Base-by-base conservation (phyloP, 2,888 invertebrate genomes). In the Globia sparganii region DNA sequence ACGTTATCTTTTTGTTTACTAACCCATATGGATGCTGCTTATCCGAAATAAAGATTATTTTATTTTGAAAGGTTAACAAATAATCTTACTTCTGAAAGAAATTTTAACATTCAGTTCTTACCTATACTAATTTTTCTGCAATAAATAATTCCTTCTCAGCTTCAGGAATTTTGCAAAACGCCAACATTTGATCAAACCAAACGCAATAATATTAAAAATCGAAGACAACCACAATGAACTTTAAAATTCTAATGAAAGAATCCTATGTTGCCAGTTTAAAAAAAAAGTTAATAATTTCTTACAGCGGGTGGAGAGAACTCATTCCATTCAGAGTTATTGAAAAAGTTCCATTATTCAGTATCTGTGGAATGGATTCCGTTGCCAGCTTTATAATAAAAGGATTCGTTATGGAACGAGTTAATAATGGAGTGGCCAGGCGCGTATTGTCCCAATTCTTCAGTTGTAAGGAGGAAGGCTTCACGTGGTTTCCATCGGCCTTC, bases 281-380 rank as follows among this genome's bases (percentile, higher is more conserved):
- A 91, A 90, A 86, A 89, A 91, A 90, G 87, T 81, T 78, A 86
- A 88, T 91, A 90, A 89, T 87, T 78, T 83, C 83, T 77, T 86
- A 88, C 73, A 81, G 71, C 87, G 75, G 86, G 81, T 87, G 86
- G 86, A 80, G 83, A 81, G 85, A 87, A 86, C 86, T 89, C 88
- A 74, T 86, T 92, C 89, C 87, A 91, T 91, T 90, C 89, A 90
- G 75, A 72, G 91, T 92, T 94, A 94, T 95, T 95, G 94, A 93
- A 93, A 94, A 93, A 93, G 92, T 92, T 93, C 91, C 86, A 91
- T 94, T 93, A 91, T 88, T 88, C 86, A 87, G 84, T 87, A 86
- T 87, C 84, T 87, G 85, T 85, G 83, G 83, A 88, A 87, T 69
- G 77, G 62, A 78, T 78, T 79, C 77, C 72, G 75, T 83, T 77